Evolutionary conservation across 2,113 vertebrate genomes (phyloP), one percentile per base, ranked within the genome.

Genomic region (Trinectes maculatus): DNA sequence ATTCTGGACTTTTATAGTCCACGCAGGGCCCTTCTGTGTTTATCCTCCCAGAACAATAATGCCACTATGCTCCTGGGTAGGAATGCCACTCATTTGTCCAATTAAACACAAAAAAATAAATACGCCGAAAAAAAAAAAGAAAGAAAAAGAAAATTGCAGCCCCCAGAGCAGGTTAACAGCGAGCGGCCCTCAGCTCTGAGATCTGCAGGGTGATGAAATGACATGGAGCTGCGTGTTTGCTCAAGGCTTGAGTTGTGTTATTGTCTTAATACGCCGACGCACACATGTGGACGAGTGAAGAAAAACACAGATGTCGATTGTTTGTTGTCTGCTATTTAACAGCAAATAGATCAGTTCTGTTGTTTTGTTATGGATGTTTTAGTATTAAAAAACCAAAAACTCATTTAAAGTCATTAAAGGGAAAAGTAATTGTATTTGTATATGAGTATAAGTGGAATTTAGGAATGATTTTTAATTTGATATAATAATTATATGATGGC

Each of bases 81-180:
- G 81, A 87, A 85, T 69, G 80, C 72, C 49, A 44, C 77, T 89
- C 83, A 87, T 89, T 88, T 89, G 83, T 87, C 88, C 86, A 87
- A 87, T 91, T 89, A 87, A 87, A 88, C 69, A 78, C 72, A 44
- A 67, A 88, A n/a, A 89, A 88, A 91, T 86, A 90, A 91, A 91
- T 87, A 90, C n/a, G n/a, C n/a, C n/a, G n/a, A n/a, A n/a, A n/a
- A n/a, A n/a, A n/a, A 65, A 51, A 60, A 57, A 65, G 49, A 6
- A 82, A 70, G 66, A 74, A 74, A 46, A 47, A 1, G 33, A 79
- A 47, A 15, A 26, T 18, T 24, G 77, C 61, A n/a, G 40, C n/a
- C 80, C 77, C 61, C 53, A 73, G 76, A 83, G 79, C 67, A 71
- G 36, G 70, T 83, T 65, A 74, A 83, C 59, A 53, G 58, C 47